A percentile compares a stretch with the other conserved stretches of the same genome.
Conservation (phyloP, 2,113 vertebrate species). For the Eonycteris spelaea region DNA sequence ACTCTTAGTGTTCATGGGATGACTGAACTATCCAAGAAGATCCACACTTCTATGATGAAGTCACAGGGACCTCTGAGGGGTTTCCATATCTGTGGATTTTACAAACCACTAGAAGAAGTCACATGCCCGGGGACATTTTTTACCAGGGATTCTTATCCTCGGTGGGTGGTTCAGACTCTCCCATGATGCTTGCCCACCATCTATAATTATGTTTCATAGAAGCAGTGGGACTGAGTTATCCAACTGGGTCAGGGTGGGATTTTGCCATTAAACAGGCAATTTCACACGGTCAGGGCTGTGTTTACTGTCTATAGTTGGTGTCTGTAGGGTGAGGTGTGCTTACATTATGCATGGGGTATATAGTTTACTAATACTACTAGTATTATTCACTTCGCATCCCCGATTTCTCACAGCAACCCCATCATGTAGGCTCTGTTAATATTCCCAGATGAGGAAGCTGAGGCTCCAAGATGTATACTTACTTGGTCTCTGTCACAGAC, state of each 20-base stretch:
- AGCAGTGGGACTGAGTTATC: neutral
- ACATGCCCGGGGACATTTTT: neutral
- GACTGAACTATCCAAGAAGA: neutral
- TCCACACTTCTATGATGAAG: neutral
- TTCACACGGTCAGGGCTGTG: neutral
- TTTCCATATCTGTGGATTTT: neutral
- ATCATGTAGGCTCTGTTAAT: neutral
- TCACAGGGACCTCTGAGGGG: neutral
- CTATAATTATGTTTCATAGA: neutral
- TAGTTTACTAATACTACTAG: neutral
- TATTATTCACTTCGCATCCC: neutral
- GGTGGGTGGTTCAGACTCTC: neutral
- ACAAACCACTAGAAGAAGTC: neutral
- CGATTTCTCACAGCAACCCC: neutral
- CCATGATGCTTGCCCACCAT: neutral
- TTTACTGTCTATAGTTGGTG: neutral
- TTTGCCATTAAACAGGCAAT: neutral
- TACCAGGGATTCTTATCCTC: neutral
- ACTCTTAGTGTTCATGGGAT: neutral
- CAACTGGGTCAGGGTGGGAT: neutral
- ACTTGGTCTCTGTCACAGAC: neutral
- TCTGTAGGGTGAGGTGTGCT: neutral
- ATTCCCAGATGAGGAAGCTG: constrained; percentile 8
- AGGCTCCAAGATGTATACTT: neutral
- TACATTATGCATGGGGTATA: neutral